Evolutionary conservation across 2,113 vertebrate species (phyloP), one percentile per base, ranked within the genome.

Genomic region (Orthochromis malagaraziensis): DNA sequence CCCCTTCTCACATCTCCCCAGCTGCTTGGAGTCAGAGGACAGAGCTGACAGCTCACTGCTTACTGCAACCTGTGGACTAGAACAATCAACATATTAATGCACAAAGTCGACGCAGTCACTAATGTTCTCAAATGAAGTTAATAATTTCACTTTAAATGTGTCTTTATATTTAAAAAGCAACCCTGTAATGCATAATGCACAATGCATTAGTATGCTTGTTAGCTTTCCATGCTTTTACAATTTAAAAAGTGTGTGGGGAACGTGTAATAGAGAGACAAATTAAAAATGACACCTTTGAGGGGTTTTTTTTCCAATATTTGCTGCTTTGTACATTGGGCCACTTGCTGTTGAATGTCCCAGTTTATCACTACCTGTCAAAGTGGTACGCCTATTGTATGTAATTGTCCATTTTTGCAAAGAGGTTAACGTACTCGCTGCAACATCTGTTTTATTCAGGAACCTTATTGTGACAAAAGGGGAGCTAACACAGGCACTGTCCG

Each of bases 291-390:
- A 86, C 26, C 5, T 77, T 38, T 83, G 10, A 40, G 45, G 31
- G 6, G 0, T 75, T 51, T 54, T 70, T 19, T n/a, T 9, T 9
- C 6, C n/a, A 24, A 21, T 84, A 57, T 79, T 82, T 73, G 4
- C n/a, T 49, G 16, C 38, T 45, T 81, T 91, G 29, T 86, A 45
- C 35, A 75, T 26, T 57, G 58, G 16, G n/a, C 26, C 53, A 57
- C 47, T 89, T 82, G 29, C 75, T 85, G 54, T 60, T 85, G 75
- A 81, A 87, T 57, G 85, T 82, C 51, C 42, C 57, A 47, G 51
- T 92, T 83, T 91, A 86, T 87, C 91, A 93, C 88, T 75, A 70
- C 24, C 83, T 89, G n/a, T 91, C 81, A 86, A 93, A 93, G 83
- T 83, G 83, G 38, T 82, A 3, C 5, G 11, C 9, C 81, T 84